Conservation (phyloP, 2,113 vertebrate genomes). For the Aegithalos caudatus region DNA sequence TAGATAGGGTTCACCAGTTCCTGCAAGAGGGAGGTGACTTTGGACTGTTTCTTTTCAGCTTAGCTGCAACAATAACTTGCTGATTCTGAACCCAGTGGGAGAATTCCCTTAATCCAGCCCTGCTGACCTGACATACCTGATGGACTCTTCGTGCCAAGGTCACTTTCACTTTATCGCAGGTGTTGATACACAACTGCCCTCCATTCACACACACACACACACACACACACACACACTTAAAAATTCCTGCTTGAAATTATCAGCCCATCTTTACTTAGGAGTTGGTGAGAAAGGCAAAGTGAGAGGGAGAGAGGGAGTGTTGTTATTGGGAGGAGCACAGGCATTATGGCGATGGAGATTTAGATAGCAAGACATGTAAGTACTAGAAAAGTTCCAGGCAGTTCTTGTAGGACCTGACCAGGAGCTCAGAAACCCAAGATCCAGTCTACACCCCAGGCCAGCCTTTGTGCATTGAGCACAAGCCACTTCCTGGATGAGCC, state of each 20-base stretch:
- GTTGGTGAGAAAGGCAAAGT: background rate
- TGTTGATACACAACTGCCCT: background rate
- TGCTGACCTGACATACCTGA: background rate
- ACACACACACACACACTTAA: background rate
- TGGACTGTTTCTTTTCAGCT: background rate
- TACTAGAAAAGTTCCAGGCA: conserved; percentile 27
- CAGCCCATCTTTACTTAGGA: background rate
- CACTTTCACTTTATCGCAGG: background rate
- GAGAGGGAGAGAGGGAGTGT: background rate
- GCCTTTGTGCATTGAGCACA: background rate
- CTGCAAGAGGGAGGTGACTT: background rate
- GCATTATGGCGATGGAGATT: background rate
- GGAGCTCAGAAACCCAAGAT: background rate
- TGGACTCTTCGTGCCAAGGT: background rate
- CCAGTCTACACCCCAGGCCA: background rate
- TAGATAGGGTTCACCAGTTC: background rate
- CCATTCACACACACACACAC: background rate
- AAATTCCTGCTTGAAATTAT: background rate
- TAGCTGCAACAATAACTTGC: background rate
- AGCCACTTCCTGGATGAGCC: background rate
- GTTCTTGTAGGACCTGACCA: background rate
- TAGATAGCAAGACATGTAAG: conserved; percentile 22
- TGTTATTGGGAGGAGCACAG: background rate
- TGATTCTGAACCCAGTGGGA: background rate
- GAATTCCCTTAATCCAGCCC: background rate